Base-by-base conservation (phyloP, 2,797 vertebrate genomes). In the Melopsittacus undulatus region DNA sequence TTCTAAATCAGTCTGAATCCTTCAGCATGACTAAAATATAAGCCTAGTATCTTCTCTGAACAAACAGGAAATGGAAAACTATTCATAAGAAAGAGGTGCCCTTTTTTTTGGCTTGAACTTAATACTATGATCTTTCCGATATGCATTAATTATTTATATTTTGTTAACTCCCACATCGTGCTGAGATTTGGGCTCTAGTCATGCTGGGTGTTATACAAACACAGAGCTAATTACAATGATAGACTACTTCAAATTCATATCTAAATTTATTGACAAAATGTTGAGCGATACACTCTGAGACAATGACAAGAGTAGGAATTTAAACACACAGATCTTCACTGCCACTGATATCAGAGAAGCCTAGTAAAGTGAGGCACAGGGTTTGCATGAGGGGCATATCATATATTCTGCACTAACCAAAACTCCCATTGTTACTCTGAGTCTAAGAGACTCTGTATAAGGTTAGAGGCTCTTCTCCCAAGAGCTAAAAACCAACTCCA, bases 1-100 rank as follows among this genome's bases (percentile, higher is more conserved):
- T 83, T 97, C 78, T 96, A 95, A 97, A 97, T 97, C 95, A 89
- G 73, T 94, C 95, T 96, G 97, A 97, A 90, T 97, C 91, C 86
- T 95, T 91, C 85, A 89, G 52, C 68, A 92, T 95, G 69, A 88
- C 56, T 94, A 91, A 96, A 77, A 95, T 88, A 94, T 95, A 97
- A 91, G 76, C 49, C 63, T 69, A 83, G 52, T 34, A 30, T 82
- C 81, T 82, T 63, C 63, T 59, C 66, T 49, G 84, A 85, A 86
- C 57, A 90, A 95, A 96, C 69, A 93, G 67, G 72, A 94, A 90
- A 93, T 72, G 76, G 89, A 81, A 88, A 59, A 67, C 43, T 94
- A 48, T 81, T 85, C 57, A 78, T 88, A 83, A 52, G 83, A 64
- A 75, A 84, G 83, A 83, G 27, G 2, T 77, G 51, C 24, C 40